A percentile compares a stretch with the other conserved stretches of the same genome.
Evolutionary conservation across 2,113 vertebrate genomes (phyloP).

Genomic region (Ramphastos sulfuratus): DNA sequence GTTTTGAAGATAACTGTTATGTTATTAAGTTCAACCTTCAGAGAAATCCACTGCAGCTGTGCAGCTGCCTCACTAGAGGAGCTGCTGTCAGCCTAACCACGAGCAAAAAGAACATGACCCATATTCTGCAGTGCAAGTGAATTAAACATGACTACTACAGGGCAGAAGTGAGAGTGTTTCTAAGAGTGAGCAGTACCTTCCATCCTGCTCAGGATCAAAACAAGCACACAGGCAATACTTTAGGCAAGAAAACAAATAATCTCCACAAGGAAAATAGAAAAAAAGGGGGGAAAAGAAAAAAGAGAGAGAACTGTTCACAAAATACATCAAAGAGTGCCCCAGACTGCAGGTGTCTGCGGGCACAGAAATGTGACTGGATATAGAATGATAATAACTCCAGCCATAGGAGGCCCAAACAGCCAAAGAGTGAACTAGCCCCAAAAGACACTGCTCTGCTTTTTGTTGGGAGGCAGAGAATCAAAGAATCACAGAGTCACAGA

Average conservation of each 20-base stretch:
- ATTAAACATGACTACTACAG: conserved; percentile 60
- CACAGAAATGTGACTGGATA: neutral
- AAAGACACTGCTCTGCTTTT: neutral
- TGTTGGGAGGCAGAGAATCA: neutral
- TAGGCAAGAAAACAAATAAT: neutral
- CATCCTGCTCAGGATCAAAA: neutral
- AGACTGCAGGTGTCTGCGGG: too few relatives aligned
- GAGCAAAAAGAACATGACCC: conserved; percentile 47
- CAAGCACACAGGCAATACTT: neutral
- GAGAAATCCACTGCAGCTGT: neutral
- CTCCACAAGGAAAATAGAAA: neutral
- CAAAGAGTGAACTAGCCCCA: neutral
- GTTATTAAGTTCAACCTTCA: neutral
- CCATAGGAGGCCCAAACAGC: neutral
- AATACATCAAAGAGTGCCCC: too few relatives aligned
- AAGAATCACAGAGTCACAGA: too few relatives aligned
- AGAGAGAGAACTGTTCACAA: too few relatives aligned
- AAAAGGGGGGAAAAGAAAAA: neutral
- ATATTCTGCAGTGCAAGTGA: conserved; percentile 55
- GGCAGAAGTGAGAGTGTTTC: conserved; percentile 10
- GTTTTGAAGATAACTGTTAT: neutral
- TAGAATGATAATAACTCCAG: neutral
- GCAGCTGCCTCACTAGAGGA: neutral
- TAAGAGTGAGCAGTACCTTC: neutral
- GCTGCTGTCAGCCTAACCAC: conserved; percentile 20